These are phyloP conservation scores for Piezodorus guildinii DNA, from an alignment of 1,140 invertebrate species.

Conservation along the genomic window DNA sequence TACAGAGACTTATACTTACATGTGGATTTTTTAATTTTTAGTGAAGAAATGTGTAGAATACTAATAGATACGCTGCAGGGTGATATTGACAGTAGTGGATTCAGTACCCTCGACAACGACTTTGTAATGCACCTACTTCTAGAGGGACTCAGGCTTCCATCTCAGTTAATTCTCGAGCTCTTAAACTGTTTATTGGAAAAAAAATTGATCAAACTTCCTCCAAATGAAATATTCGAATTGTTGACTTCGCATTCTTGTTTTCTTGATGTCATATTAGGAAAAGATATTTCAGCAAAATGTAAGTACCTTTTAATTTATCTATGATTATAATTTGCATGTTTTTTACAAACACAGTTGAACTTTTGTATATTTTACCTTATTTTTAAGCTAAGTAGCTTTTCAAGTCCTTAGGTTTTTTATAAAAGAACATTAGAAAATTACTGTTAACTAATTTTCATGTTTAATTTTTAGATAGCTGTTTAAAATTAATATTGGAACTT, in stretches of 20 bases:
- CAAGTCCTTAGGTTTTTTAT: too few relatives aligned
- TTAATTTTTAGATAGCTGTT: conserved; percentile 1
- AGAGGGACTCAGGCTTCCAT: not conserved
- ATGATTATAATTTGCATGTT: not conserved
- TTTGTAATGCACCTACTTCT: not conserved
- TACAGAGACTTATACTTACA: too few relatives aligned
- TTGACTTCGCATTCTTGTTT: not conserved
- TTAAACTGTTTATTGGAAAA: not conserved
- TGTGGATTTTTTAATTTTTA: too few relatives aligned
- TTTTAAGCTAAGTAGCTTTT: too few relatives aligned
- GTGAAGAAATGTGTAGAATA: conserved; percentile 7
- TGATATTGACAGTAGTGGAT: not conserved
- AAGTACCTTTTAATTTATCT: not conserved
- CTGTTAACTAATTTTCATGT: not conserved
- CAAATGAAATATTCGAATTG: conserved; percentile 1
- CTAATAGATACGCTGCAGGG: not conserved
- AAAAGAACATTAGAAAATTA: not conserved
- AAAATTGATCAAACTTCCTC: not conserved
- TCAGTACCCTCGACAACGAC: not conserved
- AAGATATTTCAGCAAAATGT: not conserved
- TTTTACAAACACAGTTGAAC: too few relatives aligned
- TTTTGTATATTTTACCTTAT: too few relatives aligned
- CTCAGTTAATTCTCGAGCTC: not conserved
- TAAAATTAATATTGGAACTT: not conserved
- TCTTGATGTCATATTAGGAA: conserved; percentile 1